phyloP scores from a whole-genome alignment of 2,888 invertebrate species.

The Coleophora flavipennella region DNA sequence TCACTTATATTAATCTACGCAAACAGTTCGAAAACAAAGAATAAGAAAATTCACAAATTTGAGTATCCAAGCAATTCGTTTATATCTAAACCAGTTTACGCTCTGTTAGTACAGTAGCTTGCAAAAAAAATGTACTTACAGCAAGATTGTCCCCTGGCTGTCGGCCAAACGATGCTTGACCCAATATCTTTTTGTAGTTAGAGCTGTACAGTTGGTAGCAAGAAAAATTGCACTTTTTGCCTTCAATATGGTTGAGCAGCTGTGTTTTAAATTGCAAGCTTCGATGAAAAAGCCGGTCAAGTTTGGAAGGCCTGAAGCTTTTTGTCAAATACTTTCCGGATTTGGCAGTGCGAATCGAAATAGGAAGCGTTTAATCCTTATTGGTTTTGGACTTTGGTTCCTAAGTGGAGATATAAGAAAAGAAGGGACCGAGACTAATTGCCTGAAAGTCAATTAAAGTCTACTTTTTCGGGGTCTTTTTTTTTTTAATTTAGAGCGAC shows the following conservation, averaged over 20 bases:
- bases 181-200: constrained; percentile 46
- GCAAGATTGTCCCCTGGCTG: constrained; percentile 50
- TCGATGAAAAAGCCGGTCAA: not conserved
- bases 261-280: not conserved
- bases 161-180: constrained; percentile 46
- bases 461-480: too few relatives aligned
- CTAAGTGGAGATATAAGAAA: too few relatives aligned
- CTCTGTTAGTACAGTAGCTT: constrained; percentile 27
- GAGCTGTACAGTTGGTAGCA: constrained; percentile 21
- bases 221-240: not conserved
- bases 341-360: not conserved
- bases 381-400: too few relatives aligned
- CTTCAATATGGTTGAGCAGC: not conserved
- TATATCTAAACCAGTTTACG: constrained; percentile 44
- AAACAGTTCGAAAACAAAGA: not conserved
- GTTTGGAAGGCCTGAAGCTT: not conserved
- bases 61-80: constrained; percentile 23
- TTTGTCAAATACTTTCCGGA: not conserved
- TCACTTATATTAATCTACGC: too few relatives aligned
- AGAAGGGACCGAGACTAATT: too few relatives aligned
- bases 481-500: too few relatives aligned
- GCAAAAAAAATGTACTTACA: constrained; percentile 33
- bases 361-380: not conserved
- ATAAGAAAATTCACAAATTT: not conserved
- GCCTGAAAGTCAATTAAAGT: too few relatives aligned